Conservation (phyloP, 2,113 vertebrate species). For the Xiphophorus hellerii region DNA sequence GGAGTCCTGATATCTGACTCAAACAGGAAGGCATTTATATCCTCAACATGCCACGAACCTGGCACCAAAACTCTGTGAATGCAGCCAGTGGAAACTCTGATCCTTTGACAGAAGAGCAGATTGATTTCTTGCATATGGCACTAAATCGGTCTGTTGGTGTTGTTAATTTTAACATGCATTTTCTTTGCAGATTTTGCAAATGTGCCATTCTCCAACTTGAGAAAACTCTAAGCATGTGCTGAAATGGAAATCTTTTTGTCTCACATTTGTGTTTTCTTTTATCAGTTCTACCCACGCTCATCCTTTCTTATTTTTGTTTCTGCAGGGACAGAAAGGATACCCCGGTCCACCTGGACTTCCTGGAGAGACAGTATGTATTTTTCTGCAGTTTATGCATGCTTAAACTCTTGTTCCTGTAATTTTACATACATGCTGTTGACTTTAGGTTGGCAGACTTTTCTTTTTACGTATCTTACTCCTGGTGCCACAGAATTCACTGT, state of each 20-base stretch:
- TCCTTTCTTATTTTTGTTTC: conserved; percentile 36
- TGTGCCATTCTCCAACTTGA: conserved; percentile 18
- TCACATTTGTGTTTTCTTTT: not conserved
- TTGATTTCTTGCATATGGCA: conserved; percentile 60
- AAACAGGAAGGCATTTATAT: conserved; percentile 74
- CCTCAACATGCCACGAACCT: conserved; percentile 64
- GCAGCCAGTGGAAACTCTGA: conserved; percentile 68
- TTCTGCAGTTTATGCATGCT: conserved; percentile 5
- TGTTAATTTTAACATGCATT: conserved; percentile 32
- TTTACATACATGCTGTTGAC: conserved; percentile 10
- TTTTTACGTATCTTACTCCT: not conserved
- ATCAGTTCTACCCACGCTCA: conserved; percentile 3
- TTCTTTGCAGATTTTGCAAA: conserved; percentile 21
- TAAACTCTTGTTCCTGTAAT: conserved; percentile 1
- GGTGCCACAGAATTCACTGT: not conserved
- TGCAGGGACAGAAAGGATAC: conserved; percentile 91
- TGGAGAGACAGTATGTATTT: conserved; percentile 90
- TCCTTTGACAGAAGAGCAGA: conserved; percentile 50
- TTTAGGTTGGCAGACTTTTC: not conserved
- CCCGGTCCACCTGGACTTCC: conserved; percentile 92
- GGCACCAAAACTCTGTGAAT: conserved; percentile 47
- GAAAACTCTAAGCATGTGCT: not conserved
- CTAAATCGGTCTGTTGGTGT: conserved; percentile 23
- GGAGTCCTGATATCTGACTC: conserved; percentile 62
- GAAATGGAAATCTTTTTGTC: not conserved